A percentile compares a stretch with the other conserved stretches of the same genome.
phyloP scores from a whole-genome alignment of 2,888 invertebrate species.

The Chaitophorus viminalis region DNA sequence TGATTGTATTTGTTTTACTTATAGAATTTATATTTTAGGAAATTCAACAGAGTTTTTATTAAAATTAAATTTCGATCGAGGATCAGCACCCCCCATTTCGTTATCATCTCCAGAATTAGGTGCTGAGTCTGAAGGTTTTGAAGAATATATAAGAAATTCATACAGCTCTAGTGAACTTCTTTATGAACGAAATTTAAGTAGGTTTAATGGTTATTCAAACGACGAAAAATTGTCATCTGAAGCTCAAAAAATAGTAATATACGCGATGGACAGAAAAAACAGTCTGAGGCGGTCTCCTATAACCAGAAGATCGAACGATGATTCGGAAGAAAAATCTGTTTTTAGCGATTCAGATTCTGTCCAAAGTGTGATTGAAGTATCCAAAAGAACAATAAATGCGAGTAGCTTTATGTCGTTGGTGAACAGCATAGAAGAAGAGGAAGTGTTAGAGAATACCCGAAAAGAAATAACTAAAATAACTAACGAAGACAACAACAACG shows the following conservation, averaged over 20 bases:
- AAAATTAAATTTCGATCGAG: conserved; percentile 37
- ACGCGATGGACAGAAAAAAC: conserved; percentile 49
- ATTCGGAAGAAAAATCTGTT: conserved; percentile 58
- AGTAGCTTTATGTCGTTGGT: conserved; percentile 21
- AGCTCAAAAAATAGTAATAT: conserved; percentile 50
- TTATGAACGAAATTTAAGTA: conserved; percentile 83
- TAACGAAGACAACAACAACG: background rate
- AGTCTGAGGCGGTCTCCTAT: conserved; percentile 34
- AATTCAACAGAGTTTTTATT: conserved; percentile 39
- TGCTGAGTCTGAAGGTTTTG: conserved; percentile 71
- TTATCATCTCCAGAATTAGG: conserved; percentile 84
- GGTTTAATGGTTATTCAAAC: conserved; percentile 82
- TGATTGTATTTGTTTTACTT: background rate
- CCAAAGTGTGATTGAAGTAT: conserved; percentile 27
- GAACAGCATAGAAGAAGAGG: conserved; percentile 28
- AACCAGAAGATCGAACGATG: conserved; percentile 64
- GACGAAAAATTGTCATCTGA: conserved; percentile 72
- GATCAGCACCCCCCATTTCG: conserved; percentile 81
- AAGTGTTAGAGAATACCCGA: background rate
- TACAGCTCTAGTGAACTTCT: conserved; percentile 85
- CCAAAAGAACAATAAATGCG: conserved; percentile 8
- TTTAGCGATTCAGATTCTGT: conserved; percentile 43
- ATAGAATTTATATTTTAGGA: conserved; percentile 21
- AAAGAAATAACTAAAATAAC: too few species aligned
- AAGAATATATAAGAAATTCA: conserved; percentile 74